Evolutionary conservation across 2,888 invertebrate species (phyloP), one percentile per base, ranked within the genome.

Genomic region (Anticlea derivata): DNA sequence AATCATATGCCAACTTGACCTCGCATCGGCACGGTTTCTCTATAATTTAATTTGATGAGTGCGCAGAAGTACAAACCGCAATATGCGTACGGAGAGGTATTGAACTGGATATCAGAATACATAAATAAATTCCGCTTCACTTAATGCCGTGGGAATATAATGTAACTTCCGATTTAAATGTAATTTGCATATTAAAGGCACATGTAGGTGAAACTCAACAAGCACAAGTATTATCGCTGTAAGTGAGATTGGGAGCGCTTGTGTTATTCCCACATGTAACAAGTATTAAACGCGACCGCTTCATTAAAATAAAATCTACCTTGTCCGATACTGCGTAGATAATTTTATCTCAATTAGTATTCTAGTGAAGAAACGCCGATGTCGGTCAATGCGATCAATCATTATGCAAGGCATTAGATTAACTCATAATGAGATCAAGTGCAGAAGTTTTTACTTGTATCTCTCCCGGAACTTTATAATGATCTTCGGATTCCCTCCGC

Each of bases 301-400:
- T 54, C 35, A 50, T 57, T 61, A 55, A 55, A 59, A 45, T 51
- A 38, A 54, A 55, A 55, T 53, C 37, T 54, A 41, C 46, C 29
- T 43, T 50, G 43, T 48, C 33, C 35, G 11, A 48, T 35, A 37
- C 37, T 29, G 29, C 48, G 44, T 45, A 65, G 65, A 65, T 64
- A 59, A 64, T 61, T 65, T 68, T 62, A 68, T 70, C 68, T 66
- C 60, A 62, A 68, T 69, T 68, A 63, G 66, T 70, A 71, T 73
- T 66, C 68, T 54, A 60, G 66, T 63, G 69, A 70, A 55, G 70
- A 64, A 67, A 67, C 60, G 39, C 47, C 57, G 44, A 61, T 68
- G 60, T 66, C 59, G 68, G 67, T 65, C 71, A 72, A 70, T 70
- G 68, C 50, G 67, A 63, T 75, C 71, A 79, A 75, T 82, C 82